These are phyloP conservation scores for Tringa solitaria DNA, from an alignment of 2,113 vertebrate species.

Conservation along the genomic window DNA sequence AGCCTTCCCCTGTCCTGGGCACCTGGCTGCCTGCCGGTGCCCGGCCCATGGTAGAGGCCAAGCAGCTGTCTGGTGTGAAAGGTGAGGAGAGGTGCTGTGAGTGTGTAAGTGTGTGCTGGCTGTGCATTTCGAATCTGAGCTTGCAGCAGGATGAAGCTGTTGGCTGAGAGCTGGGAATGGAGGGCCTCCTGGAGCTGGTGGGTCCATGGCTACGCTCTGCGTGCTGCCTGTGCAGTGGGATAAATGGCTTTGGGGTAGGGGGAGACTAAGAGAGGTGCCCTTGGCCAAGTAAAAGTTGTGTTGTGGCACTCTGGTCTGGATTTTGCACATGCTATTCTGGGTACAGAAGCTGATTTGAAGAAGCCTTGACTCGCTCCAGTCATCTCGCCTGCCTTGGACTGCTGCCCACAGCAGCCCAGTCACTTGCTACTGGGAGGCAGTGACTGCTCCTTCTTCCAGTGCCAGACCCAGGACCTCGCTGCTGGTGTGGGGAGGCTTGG, in stretches of 20 bases:
- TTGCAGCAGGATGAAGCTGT: not conserved
- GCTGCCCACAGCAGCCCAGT: fast-evolving
- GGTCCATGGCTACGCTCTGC: not conserved
- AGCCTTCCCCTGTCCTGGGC: not conserved
- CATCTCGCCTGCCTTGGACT: not conserved
- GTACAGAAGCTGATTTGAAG: not conserved
- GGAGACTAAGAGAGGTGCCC: not conserved
- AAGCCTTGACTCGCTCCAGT: fast-evolving
- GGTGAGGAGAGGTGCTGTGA: not conserved
- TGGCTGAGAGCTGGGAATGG: not conserved
- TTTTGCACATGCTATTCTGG: not conserved
- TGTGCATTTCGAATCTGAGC: fast-evolving
- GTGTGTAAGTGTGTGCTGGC: not conserved
- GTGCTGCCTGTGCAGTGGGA: not conserved
- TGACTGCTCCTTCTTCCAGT: not conserved
- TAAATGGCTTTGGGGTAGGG: not conserved
- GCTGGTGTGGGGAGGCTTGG: not conserved
- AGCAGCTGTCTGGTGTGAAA: not conserved
- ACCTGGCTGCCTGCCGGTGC: not conserved
- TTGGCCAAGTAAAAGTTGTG: not conserved
- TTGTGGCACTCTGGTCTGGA: not conserved
- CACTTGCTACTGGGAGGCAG: not conserved
- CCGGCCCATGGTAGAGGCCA: not conserved
- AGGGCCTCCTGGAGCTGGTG: not conserved
- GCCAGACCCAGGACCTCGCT: not conserved